phyloP scores from a whole-genome alignment of 1,140 invertebrate genomes.

The Matsumurasca onukii region DNA sequence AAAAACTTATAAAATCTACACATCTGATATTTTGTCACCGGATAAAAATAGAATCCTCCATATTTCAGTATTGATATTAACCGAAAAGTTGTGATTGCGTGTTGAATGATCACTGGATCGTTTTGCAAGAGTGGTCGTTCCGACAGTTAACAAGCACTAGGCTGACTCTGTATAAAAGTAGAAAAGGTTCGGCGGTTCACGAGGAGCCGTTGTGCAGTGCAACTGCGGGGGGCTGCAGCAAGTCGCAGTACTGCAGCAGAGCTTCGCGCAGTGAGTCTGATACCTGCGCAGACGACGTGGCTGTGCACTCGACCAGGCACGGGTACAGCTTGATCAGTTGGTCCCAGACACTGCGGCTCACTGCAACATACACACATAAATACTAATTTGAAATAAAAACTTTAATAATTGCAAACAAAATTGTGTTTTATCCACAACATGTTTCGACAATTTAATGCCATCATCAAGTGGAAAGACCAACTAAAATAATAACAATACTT shows the following conservation, averaged over 20 bases:
- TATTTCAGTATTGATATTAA: neutral
- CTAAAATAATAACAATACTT: too few relatives aligned
- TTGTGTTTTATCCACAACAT: neutral
- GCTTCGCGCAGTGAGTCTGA: constrained; percentile 82
- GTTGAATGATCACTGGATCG: neutral
- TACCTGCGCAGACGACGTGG: constrained; percentile 70
- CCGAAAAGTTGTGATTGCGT: neutral
- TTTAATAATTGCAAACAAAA: constrained; percentile 27
- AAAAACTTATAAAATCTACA: too few relatives aligned
- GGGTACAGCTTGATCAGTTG: constrained; percentile 91
- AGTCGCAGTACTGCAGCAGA: constrained; percentile 83
- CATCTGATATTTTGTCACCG: too few relatives aligned
- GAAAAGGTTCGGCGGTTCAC: neutral
- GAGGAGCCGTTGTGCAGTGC: neutral
- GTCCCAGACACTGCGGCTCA: constrained; percentile 87
- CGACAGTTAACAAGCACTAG: neutral
- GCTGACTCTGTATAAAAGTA: neutral
- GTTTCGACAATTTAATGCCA: too few relatives aligned
- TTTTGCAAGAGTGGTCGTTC: neutral
- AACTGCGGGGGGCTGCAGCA: constrained; percentile 66
- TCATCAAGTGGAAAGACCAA: too few relatives aligned
- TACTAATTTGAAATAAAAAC: constrained; percentile 28
- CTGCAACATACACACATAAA: constrained; percentile 52
- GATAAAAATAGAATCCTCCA: neutral
- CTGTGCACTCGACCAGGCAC: constrained; percentile 85